These are phyloP conservation scores for Autographa gamma DNA, from an alignment of 2,888 invertebrate genomes.

Conservation along the genomic window DNA sequence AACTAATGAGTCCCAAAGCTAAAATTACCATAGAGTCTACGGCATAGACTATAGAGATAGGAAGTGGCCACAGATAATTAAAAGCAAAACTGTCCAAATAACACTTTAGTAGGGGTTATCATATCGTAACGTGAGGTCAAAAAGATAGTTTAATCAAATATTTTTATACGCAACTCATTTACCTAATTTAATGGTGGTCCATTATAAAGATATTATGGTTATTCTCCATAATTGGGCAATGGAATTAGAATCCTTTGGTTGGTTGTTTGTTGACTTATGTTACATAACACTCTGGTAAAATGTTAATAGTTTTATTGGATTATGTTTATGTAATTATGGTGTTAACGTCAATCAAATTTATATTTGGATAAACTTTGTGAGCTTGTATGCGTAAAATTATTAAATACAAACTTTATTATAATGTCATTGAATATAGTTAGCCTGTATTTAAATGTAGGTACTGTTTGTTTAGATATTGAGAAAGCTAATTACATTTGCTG, in stretches of 20 bases:
- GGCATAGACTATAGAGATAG: conserved; percentile 7
- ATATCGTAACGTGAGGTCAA: conserved; percentile 23
- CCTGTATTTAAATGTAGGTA: no score
- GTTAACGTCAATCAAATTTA: conserved; percentile 43
- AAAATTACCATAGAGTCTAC: conserved; percentile 18
- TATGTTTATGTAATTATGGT: conserved; percentile 27
- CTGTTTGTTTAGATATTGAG: no score
- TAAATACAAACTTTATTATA: no score
- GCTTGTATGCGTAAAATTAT: background rate
- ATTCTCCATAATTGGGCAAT: conserved; percentile 38
- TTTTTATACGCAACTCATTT: conserved; percentile 50
- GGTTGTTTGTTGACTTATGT: conserved; percentile 13
- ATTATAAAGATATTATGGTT: conserved; percentile 59
- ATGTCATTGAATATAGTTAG: no score
- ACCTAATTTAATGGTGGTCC: conserved; percentile 55
- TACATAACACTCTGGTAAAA: conserved; percentile 19
- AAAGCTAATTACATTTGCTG: no score
- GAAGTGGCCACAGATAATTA: conserved; percentile 14
- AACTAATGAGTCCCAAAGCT: conserved; percentile 13
- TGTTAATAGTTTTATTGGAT: conserved; percentile 30
- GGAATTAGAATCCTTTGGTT: conserved; percentile 32
- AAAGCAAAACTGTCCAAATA: conserved; percentile 29
- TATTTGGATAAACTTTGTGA: background rate
- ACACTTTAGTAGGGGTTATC: conserved; percentile 37
- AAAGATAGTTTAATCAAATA: conserved; percentile 43